These are phyloP conservation scores for Pseudochirops cupreus DNA, from an alignment of 2,797 vertebrate genomes.

Conservation along the genomic window DNA sequence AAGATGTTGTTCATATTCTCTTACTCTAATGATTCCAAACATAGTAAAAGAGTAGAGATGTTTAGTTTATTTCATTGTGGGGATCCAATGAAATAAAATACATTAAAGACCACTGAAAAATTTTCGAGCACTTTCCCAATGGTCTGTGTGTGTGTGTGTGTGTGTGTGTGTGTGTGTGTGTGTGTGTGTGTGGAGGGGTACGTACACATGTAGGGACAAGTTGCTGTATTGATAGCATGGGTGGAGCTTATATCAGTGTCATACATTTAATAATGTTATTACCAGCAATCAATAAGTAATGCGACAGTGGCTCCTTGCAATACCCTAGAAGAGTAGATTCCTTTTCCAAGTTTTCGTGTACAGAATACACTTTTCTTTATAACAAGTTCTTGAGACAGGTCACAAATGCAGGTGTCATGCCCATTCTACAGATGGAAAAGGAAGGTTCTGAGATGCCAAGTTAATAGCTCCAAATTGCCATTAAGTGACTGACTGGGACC, in stretches of 20 bases:
- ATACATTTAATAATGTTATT: background rate
- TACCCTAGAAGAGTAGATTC: background rate
- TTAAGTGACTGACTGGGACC: background rate
- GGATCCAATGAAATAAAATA: slow-evolving; percentile 38
- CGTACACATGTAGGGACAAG: background rate
- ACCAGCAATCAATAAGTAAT: background rate
- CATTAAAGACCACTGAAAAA: background rate
- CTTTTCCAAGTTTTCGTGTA: background rate
- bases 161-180: background rate
- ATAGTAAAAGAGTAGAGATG: slow-evolving; percentile 14
- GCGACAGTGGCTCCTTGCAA: background rate
- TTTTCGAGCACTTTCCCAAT: background rate
- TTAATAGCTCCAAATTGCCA: background rate
- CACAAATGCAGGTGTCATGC: background rate
- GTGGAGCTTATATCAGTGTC: background rate
- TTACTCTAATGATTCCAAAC: slow-evolving; percentile 23
- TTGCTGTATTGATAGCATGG: background rate
- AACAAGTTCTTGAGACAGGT: background rate
- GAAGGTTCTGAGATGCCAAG: background rate
- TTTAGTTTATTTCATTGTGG: slow-evolving; percentile 43
- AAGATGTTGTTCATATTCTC: slow-evolving; percentile 44
- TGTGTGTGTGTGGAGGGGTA: background rate
- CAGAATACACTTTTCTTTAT: background rate
- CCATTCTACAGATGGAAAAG: background rate
- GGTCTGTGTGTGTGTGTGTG: background rate